Conservation (phyloP, 2,113 vertebrate species). For the Melanostigma gelatinosum region DNA sequence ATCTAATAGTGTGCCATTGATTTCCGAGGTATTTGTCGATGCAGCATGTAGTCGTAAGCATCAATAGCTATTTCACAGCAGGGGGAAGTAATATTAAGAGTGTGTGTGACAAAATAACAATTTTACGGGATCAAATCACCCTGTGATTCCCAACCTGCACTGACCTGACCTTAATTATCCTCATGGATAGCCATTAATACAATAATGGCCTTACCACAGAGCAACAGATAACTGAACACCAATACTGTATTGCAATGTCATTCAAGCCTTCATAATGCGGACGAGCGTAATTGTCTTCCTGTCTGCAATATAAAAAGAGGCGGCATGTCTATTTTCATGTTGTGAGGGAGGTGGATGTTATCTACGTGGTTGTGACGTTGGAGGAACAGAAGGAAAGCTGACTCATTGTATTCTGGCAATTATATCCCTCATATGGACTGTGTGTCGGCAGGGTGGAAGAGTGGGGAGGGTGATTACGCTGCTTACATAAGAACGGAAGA, state of each 20-base stretch:
- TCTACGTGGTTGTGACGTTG: conserved; percentile 73
- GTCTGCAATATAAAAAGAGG: conserved; percentile 50
- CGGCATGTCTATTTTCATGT: conserved; percentile 70
- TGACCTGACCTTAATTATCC: conserved; percentile 8
- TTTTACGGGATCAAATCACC: neutral
- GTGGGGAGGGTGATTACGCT: conserved; percentile 24
- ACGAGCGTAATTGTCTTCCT: conserved; percentile 41
- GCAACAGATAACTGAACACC: neutral
- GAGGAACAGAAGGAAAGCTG: conserved; percentile 75
- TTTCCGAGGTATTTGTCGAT: conserved; percentile 54
- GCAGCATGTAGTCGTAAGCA: conserved; percentile 20
- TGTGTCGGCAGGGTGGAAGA: conserved; percentile 49
- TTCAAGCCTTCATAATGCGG: conserved; percentile 27
- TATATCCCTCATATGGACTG: conserved; percentile 74
- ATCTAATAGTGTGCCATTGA: conserved; percentile 41
- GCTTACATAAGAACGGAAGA: conserved; percentile 53
- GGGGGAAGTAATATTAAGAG: conserved; percentile 13
- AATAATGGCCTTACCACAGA: conserved; percentile 5
- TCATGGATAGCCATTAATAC: conserved; percentile 8
- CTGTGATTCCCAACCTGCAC: conserved; percentile 4
- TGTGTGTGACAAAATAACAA: conserved; percentile 19
- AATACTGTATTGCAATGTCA: neutral
- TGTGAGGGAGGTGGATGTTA: conserved; percentile 71
- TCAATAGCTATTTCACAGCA: conserved; percentile 32
- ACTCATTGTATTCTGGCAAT: conserved; percentile 74